Evolutionary conservation across 2,797 vertebrate genomes (phyloP), one percentile per base, ranked within the genome.

Genomic region (Poecilia velifera): DNA sequence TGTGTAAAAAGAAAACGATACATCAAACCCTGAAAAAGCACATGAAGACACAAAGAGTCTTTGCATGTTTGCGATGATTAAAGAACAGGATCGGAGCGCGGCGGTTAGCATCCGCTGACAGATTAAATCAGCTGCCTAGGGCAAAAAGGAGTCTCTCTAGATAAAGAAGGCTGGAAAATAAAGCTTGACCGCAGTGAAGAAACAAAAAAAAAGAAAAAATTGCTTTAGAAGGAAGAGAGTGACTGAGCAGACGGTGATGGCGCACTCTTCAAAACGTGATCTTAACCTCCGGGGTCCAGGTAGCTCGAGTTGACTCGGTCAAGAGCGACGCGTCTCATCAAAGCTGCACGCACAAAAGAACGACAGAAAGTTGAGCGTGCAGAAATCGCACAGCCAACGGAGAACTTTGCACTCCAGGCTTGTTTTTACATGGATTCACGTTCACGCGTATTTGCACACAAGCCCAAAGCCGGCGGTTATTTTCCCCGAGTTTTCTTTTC

Each of bases 211-310:
- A 51, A 1, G 2, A 87, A 88, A 31, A 80, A 82, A 77, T 82
- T 34, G 73, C 72, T 82, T 84, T 68, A 74, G 86, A 84, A 74
- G n/a, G 79, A 22, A 55, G 62, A 10, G 4, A 62, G 66, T 57
- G 76, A 81, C 83, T 5, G 46, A 68, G 72, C 0, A 77, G 74
- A 80, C 83, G 77, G 83, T 84, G 72, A 84, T 62, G 34, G 71
- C 82, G 77, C 81, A 89, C 88, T 89, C 89, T 92, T 91, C 83
- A 92, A 83, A 80, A 83, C 25, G 77, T 74, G 83, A 86, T 89
- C 84, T 88, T 76, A 84, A 89, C 82, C 83, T 83, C 75, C 74
- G 83, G 66, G 79, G 72, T 86, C 68, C 77, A 81, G 55, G 46
- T 49, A 64, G 76, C 47, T 49, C 18, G 1, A 77, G 84, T 90